Evolutionary conservation across 2,888 invertebrate genomes (phyloP).

Genomic region (Meteorus cinctellus): DNA sequence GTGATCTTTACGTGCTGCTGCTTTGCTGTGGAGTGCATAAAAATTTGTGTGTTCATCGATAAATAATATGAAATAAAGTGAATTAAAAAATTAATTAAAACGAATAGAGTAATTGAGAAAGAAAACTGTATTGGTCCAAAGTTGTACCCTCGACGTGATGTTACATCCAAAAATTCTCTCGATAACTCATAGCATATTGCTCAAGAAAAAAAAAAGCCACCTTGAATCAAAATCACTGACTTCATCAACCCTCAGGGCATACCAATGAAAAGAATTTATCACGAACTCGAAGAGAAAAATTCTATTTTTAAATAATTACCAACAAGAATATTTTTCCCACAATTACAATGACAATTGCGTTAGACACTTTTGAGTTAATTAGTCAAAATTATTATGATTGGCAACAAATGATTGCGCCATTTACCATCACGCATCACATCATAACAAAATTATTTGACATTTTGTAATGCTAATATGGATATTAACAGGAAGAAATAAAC

Average conservation of each 20-base stretch:
- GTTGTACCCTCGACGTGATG: no score
- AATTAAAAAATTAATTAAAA: constrained; percentile 26
- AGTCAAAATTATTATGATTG: no score
- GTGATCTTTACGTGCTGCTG: constrained; percentile 71
- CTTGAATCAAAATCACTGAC: no score
- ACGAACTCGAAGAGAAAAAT: no score
- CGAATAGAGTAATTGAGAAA: constrained; percentile 15
- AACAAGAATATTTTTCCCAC: no score
- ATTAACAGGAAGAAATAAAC: background rate
- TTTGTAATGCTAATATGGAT: background rate
- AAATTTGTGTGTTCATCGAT: constrained; percentile 20
- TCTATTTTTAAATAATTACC: no score
- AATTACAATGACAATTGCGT: no score
- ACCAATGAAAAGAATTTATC: no score
- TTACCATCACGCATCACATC: background rate
- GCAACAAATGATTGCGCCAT: background rate
- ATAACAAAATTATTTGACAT: background rate
- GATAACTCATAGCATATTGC: background rate
- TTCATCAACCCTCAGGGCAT: no score
- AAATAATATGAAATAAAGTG: constrained; percentile 46
- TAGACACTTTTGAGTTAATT: no score
- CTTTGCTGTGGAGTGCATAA: constrained; percentile 70
- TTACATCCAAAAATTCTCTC: background rate
- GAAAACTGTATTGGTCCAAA: constrained; percentile 4
- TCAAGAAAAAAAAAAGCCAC: background rate